Conservation (phyloP, 2,888 invertebrate genomes). For the Muschampia plurimacula region DNA sequence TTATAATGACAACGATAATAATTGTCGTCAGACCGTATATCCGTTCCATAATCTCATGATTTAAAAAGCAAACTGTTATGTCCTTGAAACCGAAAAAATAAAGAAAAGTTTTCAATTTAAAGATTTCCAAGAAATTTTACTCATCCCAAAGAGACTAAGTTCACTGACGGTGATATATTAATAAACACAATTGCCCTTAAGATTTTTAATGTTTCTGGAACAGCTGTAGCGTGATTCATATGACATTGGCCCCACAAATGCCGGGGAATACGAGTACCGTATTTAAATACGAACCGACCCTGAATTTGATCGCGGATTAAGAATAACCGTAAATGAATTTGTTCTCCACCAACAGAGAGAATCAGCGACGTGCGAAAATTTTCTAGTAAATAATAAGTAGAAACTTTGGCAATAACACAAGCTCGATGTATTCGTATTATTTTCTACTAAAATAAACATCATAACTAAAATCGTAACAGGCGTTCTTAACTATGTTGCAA, state of each 20-base stretch:
- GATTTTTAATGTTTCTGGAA: slow-evolving; percentile 76
- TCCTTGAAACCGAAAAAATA: slow-evolving; percentile 25
- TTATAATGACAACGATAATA: slow-evolving; percentile 7
- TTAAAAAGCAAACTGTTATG: slow-evolving; percentile 8
- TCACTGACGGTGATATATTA: slow-evolving; percentile 53
- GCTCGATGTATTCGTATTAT: slow-evolving; percentile 56
- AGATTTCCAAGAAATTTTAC: slow-evolving; percentile 32
- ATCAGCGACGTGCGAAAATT: slow-evolving; percentile 55
- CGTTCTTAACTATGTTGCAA: slow-evolving; percentile 64
- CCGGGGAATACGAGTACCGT: slow-evolving; percentile 66
- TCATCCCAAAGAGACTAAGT: slow-evolving; percentile 34
- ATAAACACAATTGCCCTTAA: slow-evolving; percentile 76
- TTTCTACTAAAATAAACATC: slow-evolving; percentile 72
- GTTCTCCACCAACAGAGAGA: slow-evolving; percentile 40
- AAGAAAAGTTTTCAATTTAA: slow-evolving; percentile 30
- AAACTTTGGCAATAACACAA: slow-evolving; percentile 70
- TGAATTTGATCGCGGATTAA: slow-evolving; percentile 70
- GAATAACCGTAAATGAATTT: slow-evolving; percentile 49
- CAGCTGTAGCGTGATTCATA: slow-evolving; percentile 78
- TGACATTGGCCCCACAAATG: slow-evolving; percentile 74
- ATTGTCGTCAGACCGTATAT: slow-evolving; percentile 15
- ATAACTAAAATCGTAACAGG: slow-evolving; percentile 60
- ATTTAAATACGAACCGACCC: slow-evolving; percentile 66
- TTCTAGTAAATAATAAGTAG: slow-evolving; percentile 63
- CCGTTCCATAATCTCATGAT: slow-evolving; percentile 13